Evolutionary conservation across 2,888 invertebrate genomes (phyloP), one percentile per base, ranked within the genome.

Genomic region (Polydrusus pterygomalis): DNA sequence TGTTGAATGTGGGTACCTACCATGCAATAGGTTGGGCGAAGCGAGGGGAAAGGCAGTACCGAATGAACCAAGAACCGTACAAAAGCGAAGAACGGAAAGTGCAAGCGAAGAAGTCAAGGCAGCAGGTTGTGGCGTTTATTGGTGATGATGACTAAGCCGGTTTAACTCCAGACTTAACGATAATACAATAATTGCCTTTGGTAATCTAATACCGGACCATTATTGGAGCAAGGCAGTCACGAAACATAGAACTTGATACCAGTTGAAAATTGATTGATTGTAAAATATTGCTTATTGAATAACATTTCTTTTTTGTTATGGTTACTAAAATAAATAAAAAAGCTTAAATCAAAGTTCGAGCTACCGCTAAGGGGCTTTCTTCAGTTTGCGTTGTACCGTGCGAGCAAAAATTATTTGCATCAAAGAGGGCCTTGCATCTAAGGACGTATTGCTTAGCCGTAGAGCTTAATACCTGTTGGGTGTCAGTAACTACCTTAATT

Each of bases 41-140:
- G 63, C 18, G 17, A 74, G 54, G 63, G 74, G 62, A 25, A 38
- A 38, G 54, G 58, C n/a, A 54, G 70, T 70, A 70, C 58, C 74
- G 69, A 67, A 62, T 58, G 58, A 73, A 65, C 51, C 43, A 40
- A 58, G 56, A 51, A 70, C 70, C 25, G 17, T 70, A 64, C 64
- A 62, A 74, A 70, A 54, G 15, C 60, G 75, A 75, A 70, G 75
- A 75, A 75, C 70, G 65, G 70, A 74, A 70, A 70, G 70, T 75
- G 75, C 75, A 75, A 73, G 70, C 70, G 58, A 64, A 71, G 71
- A 64, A 71, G 71, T 64, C 56, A 30, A 71, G 17, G 43, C 54
- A 25, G 30, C 71, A 71, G 71, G 71, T 71, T 70, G 75, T 40
- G 64, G 64, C 40, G 70, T 30, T 56, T 54, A 60, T 60, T 25